These are phyloP conservation scores for Lithosia quadra DNA, from an alignment of 2,888 invertebrate species.

Conservation along the genomic window DNA sequence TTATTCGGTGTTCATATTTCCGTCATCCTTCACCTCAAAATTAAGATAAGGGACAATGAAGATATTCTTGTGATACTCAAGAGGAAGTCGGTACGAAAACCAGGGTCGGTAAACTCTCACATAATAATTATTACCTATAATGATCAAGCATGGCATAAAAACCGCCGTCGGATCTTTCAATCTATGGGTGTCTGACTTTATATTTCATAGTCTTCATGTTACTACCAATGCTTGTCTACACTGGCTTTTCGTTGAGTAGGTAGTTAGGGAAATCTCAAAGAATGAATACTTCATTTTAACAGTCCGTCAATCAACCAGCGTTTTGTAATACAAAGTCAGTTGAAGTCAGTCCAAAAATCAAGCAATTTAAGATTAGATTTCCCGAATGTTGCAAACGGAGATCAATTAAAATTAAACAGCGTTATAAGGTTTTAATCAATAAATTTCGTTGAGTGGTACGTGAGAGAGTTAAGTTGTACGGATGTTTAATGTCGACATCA, in stretches of 20 bases:
- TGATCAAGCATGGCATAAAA: neutral
- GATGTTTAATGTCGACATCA: no score
- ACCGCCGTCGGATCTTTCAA: neutral
- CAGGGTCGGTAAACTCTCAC: neutral
- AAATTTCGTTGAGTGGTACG: no score
- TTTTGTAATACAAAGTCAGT: no score
- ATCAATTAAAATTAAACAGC: neutral
- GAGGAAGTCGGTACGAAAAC: neutral
- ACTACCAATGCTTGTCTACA: no score
- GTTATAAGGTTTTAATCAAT: no score
- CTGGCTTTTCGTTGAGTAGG: neutral
- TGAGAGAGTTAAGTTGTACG: neutral
- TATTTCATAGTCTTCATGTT: no score
- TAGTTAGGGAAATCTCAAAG: neutral
- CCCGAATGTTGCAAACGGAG: no score
- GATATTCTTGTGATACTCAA: neutral
- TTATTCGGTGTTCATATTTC: slow-evolving; percentile 26
- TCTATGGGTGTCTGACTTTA: neutral
- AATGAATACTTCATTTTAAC: no score
- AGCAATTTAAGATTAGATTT: no score
- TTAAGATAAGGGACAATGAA: slow-evolving; percentile 4
- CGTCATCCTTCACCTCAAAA: slow-evolving; percentile 15
- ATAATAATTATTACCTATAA: no score
- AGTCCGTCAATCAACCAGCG: no score
- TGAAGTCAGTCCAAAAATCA: no score